Base-by-base conservation (phyloP, 2,113 vertebrate species). In the Anarrhichthys ocellatus region DNA sequence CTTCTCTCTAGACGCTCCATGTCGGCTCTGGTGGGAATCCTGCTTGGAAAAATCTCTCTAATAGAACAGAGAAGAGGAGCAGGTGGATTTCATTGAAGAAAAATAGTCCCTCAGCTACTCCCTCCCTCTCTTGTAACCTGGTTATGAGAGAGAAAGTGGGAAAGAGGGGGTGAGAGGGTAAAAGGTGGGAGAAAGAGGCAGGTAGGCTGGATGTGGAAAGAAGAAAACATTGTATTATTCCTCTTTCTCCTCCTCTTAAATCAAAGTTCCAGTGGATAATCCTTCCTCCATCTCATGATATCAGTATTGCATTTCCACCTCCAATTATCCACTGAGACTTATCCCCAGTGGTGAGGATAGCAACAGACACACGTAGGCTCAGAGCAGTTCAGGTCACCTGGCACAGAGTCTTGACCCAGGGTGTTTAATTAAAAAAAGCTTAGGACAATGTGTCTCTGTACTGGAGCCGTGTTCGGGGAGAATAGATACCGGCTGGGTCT, bases 161-260 rank as follows among this genome's bases (percentile, higher is more conserved):
- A 52, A 65, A 66, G 48, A 46, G 71, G 59, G 29, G 46, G 36
- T n/a, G 62, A 54, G 54, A 20, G 80, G 81, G 56, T 34, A 66
- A 76, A 50, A 79, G 38, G 67, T 61, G 78, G 70, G 77, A 76
- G 61, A 68, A 62, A 7, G 52, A 70, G 44, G 65, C 72, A 72
- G 79, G 77, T 70, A 80, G 78, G 81, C 52, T 88, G 67, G 52
- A 78, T 76, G 72, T 67, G 65, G 63, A 68, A 73, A 81, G 90
- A 93, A 92, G 83, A 88, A 89, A 93, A 92, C 90, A 80, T 73
- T 80, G 87, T 87, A 93, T 95, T 95, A 93, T 92, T 89, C 85
- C 78, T 68, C 81, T 27, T 1, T 84, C 87, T 71, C 83, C 81
- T 73, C 89, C 89, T 91, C 83, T 86, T 64, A 65, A 85, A 62